Evolutionary conservation across 2,113 vertebrate genomes (phyloP).

Genomic region (Mormyrus iriodes): DNA sequence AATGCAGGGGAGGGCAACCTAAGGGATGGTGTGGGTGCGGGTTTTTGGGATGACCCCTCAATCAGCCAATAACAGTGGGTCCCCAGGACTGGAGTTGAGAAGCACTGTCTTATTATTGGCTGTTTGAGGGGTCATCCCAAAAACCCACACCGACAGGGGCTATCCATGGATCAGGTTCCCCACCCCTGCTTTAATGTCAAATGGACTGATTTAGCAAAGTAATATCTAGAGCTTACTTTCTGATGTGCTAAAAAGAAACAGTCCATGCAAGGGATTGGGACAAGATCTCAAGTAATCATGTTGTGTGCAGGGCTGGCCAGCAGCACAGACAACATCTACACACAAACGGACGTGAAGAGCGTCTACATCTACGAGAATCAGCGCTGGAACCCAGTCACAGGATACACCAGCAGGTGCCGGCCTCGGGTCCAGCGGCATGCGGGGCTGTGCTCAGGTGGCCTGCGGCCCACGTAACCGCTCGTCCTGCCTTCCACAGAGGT

Average conservation of each 20-base stretch:
- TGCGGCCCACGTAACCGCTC: not conserved
- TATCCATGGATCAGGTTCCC: not conserved
- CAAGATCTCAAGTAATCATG: not conserved
- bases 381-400: constrained; percentile 92
- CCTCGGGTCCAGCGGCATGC: not conserved
- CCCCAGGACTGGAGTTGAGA: not conserved
- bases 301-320: constrained; percentile 66
- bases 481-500: constrained; percentile 63
- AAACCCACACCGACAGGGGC: not conserved
- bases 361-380: constrained; percentile 95
- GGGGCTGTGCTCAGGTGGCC: not conserved
- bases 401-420: constrained; percentile 82
- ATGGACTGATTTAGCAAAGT: not conserved
- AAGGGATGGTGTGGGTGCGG: not conserved
- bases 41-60: not conserved
- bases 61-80: not conserved
- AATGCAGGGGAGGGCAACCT: not conserved
- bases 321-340: constrained; percentile 78
- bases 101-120: not conserved
- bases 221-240: not conserved
- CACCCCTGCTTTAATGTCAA: not conserved
- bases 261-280: not conserved
- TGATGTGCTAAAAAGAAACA: not conserved
- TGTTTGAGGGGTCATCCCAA: not conserved
- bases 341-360: constrained; percentile 81